Conservation (phyloP, 37 sponge, comb jelly and placozoan species). For the Bolinopsis microptera region DNA sequence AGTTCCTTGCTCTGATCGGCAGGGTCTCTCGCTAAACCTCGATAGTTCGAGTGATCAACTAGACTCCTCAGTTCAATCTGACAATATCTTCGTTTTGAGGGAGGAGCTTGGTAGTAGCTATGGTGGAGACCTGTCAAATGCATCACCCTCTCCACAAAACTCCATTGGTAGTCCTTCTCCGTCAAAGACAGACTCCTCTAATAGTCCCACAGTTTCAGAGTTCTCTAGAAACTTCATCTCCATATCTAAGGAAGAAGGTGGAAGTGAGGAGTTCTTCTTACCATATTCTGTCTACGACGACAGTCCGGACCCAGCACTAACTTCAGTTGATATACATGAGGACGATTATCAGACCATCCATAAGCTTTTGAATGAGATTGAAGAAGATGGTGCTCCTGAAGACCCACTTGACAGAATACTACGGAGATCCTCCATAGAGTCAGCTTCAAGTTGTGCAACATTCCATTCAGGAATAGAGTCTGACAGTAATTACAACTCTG, state of each 20-base stretch:
- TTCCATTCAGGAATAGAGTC: not conserved
- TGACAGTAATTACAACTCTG: slow-evolving; percentile 12
- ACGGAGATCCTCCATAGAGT: not conserved
- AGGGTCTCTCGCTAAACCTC: not conserved
- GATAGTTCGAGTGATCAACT: not conserved
- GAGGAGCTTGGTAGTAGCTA: not conserved
- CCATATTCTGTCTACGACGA: slow-evolving; percentile 30
- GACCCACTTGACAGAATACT: not conserved
- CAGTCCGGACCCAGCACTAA: slow-evolving; percentile 9
- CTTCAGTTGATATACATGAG: not conserved
- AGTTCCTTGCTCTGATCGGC: not conserved
- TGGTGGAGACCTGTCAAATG: not conserved
- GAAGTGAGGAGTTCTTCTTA: slow-evolving; percentile 53
- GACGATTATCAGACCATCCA: not conserved
- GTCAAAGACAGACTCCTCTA: not conserved
- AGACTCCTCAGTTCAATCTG: not conserved
- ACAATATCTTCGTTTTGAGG: not conserved
- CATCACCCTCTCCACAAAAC: not conserved
- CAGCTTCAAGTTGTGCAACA: not conserved
- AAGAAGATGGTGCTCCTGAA: not conserved
- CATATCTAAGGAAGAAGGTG: not conserved
- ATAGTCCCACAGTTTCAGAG: not conserved
- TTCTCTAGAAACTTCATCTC: slow-evolving; percentile 25
- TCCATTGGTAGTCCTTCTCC: not conserved
- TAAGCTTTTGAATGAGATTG: not conserved